These are phyloP conservation scores for Araneus ventricosus DNA, from an alignment of 1,140 invertebrate genomes.

Conservation along the genomic window DNA sequence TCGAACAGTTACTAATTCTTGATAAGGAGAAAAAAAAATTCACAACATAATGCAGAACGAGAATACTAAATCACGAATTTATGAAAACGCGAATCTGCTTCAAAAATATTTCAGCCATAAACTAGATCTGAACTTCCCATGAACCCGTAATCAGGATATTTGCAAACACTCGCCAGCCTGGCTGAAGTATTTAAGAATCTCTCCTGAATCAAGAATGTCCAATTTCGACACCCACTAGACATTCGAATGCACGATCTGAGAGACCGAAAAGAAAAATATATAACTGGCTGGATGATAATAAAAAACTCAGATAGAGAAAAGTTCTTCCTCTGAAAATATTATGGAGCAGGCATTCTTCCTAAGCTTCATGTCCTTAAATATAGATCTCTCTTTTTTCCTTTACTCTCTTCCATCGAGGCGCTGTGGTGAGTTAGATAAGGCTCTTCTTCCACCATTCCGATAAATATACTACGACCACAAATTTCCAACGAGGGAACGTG, in stretches of 20 bases:
- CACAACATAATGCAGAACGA: too few species aligned
- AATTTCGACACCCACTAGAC: not conserved
- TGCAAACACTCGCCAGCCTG: not conserved
- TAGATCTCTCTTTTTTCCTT: constrained; percentile 51
- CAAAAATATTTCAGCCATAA: not conserved
- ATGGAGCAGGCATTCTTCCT: not conserved
- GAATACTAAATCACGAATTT: not conserved
- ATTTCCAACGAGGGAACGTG: constrained; percentile 55
- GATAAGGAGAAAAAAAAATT: too few species aligned
- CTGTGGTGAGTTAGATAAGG: constrained; percentile 51
- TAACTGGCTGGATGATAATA: not conserved
- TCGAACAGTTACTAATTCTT: too few species aligned
- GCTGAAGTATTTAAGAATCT: not conserved
- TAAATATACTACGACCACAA: constrained; percentile 68
- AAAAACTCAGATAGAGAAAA: constrained; percentile 13
- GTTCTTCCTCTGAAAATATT: constrained; percentile 20
- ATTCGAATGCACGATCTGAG: not conserved
- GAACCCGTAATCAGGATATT: not conserved
- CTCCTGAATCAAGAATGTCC: not conserved
- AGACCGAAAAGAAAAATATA: not conserved
- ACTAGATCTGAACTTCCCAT: not conserved
- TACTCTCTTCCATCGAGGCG: not conserved
- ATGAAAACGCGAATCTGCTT: not conserved
- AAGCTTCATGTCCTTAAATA: constrained; percentile 58
- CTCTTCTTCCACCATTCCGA: not conserved